Conservation (phyloP, 2,888 invertebrate genomes). For the Pocota personata region DNA sequence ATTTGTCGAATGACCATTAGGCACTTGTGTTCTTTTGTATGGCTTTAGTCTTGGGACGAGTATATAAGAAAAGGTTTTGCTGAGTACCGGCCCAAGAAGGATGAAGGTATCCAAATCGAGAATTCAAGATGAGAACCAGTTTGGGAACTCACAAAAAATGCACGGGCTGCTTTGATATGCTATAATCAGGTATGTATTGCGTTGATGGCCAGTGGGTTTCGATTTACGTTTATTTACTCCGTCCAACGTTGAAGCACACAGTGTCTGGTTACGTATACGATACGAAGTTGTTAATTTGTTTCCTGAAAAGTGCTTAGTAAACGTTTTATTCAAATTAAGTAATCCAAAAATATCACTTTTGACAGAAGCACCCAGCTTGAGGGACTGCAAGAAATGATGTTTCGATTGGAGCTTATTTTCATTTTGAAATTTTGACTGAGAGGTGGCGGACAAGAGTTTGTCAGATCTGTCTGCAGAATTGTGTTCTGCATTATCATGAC, state of each 20-base stretch:
- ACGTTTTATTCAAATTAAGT: conserved; percentile 40
- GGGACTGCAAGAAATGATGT: not conserved
- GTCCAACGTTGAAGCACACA: not conserved
- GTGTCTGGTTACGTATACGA: not conserved
- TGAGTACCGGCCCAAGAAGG: conserved; percentile 54
- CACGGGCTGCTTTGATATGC: conserved; percentile 52
- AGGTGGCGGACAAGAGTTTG: too few species aligned
- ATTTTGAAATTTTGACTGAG: too few species aligned
- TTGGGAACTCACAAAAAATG: conserved; percentile 54
- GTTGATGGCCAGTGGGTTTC: conserved; percentile 46
- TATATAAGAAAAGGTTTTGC: conserved; percentile 7
- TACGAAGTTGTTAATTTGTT: conserved; percentile 32
- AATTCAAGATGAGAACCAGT: conserved; percentile 67
- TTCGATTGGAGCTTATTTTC: not conserved
- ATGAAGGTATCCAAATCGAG: conserved; percentile 70
- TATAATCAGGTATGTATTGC: conserved; percentile 39
- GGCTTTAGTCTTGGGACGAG: conserved; percentile 45
- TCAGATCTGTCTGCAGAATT: too few species aligned
- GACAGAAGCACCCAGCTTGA: not conserved
- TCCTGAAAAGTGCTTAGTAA: conserved; percentile 22
- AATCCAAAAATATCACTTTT: conserved; percentile 15
- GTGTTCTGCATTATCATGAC: not conserved
- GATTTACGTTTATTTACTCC: conserved; percentile 41
- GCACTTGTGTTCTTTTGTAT: conserved; percentile 71
- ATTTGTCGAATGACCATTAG: conserved; percentile 72